Percentiles rank a stretch among this genome's conserved stretches.
phyloP scores from a whole-genome alignment of 1,140 invertebrate genomes.

The Pantala flavescens region DNA sequence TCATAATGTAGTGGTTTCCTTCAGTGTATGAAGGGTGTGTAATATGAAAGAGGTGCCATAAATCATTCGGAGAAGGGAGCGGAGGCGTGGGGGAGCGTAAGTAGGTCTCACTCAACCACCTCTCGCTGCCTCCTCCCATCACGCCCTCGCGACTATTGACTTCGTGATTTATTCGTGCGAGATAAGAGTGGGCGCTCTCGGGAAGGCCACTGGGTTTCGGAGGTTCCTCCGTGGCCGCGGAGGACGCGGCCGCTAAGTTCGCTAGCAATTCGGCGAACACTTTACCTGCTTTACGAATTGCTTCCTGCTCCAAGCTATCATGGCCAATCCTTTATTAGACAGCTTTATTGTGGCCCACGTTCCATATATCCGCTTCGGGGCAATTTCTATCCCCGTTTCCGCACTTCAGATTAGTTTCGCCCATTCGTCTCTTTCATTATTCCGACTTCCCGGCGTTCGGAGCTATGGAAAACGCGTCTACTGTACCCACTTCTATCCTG shows the following conservation, averaged over 20 bases:
- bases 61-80: not conserved
- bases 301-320: too few species aligned
- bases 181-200: conserved; percentile 25
- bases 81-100: not conserved
- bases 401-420: too few species aligned
- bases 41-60: not conserved
- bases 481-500: too few species aligned
- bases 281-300: too few species aligned
- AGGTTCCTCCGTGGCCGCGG: not conserved
- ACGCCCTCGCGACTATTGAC: not conserved
- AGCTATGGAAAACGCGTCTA: too few species aligned
- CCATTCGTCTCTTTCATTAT: too few species aligned
- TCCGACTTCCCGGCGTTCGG: too few species aligned
- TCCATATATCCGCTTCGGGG: too few species aligned
- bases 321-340: too few species aligned
- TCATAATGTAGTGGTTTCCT: conserved; percentile 9
- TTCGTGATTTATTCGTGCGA: not conserved
- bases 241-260: not conserved
- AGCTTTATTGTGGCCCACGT: too few species aligned
- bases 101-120: not conserved
- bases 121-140: not conserved
- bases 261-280: too few species aligned
- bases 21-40: conserved; percentile 2
- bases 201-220: not conserved
- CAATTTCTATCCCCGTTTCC: too few species aligned